Percentiles rank a stretch among this genome's conserved stretches.
Conservation (phyloP, 2,888 invertebrate species). For the Laspeyria flexula region DNA sequence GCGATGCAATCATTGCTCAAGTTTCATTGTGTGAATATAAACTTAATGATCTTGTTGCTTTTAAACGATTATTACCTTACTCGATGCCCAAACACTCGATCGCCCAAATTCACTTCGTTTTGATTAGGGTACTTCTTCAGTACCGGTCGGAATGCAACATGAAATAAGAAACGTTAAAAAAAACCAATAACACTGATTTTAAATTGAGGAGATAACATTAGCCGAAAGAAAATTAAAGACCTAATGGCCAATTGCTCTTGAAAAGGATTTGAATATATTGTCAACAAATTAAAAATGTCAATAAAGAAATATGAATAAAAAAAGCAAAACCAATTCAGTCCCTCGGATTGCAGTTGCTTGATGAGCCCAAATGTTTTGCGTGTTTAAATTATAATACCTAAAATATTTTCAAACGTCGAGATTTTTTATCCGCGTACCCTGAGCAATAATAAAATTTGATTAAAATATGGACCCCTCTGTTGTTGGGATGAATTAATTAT, state of each 20-base stretch:
- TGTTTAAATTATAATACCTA: constrained; percentile 61
- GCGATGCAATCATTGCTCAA: constrained; percentile 62
- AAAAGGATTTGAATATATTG: constrained; percentile 41
- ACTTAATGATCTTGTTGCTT: constrained; percentile 49
- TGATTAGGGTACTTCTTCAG: constrained; percentile 17
- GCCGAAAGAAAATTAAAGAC: constrained; percentile 40
- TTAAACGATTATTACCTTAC: constrained; percentile 41
- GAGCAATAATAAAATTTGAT: constrained; percentile 75
- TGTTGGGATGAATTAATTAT: constrained; percentile 74
- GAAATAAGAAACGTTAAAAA: constrained; percentile 15
- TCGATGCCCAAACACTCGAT: constrained; percentile 27
- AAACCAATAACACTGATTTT: constrained; percentile 23
- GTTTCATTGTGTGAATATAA: constrained; percentile 61
- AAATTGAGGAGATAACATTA: constrained; percentile 36
- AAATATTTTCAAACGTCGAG: constrained; percentile 56
- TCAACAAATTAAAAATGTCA: constrained; percentile 48
- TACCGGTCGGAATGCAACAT: constrained; percentile 15
- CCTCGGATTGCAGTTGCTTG: constrained; percentile 57
- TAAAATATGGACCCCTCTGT: constrained; percentile 73
- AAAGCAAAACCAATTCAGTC: constrained; percentile 49
- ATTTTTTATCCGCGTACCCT: constrained; percentile 65
- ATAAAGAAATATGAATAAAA: constrained; percentile 40
- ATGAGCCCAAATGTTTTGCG: constrained; percentile 62
- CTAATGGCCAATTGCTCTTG: constrained; percentile 43
- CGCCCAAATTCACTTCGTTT: constrained; percentile 23